phyloP scores from a whole-genome alignment of 2,888 invertebrate species.

The Lepidocyrtinus sp. region DNA sequence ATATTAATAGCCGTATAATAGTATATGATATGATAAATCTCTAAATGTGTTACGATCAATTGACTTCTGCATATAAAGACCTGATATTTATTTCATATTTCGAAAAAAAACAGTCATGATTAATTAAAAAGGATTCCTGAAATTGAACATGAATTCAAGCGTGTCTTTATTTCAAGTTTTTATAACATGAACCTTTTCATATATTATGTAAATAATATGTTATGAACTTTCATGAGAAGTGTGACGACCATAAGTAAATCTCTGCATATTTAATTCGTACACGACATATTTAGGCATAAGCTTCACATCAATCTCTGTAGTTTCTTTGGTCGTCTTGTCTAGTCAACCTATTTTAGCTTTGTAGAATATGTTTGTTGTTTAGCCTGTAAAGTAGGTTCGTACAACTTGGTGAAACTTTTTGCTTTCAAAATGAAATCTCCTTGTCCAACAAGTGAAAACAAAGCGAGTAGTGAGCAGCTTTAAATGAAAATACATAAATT shows the following conservation, averaged over 20 bases:
- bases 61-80: constrained; percentile 63
- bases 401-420: too few relatives aligned
- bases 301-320: not conserved
- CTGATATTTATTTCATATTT: constrained; percentile 61
- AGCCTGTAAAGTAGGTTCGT: too few relatives aligned
- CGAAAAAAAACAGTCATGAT: constrained; percentile 44
- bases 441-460: too few relatives aligned
- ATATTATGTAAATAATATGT: not conserved
- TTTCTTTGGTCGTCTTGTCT: not conserved
- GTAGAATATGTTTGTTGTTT: too few relatives aligned
- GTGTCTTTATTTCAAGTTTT: not conserved
- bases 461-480: too few relatives aligned
- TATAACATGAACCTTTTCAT: not conserved
- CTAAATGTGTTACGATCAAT: constrained; percentile 41
- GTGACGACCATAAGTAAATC: not conserved
- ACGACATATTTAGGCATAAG: not conserved
- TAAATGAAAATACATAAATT: too few relatives aligned
- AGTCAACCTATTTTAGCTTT: too few relatives aligned
- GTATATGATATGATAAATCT: constrained; percentile 36
- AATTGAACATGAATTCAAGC: constrained; percentile 29
- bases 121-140: constrained; percentile 56
- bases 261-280: not conserved
- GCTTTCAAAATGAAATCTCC: too few relatives aligned
- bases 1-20: constrained; percentile 26
- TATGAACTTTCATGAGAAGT: not conserved